Base-by-base conservation (phyloP, 2,797 vertebrate species). In the Pseudomugil tenellus region DNA sequence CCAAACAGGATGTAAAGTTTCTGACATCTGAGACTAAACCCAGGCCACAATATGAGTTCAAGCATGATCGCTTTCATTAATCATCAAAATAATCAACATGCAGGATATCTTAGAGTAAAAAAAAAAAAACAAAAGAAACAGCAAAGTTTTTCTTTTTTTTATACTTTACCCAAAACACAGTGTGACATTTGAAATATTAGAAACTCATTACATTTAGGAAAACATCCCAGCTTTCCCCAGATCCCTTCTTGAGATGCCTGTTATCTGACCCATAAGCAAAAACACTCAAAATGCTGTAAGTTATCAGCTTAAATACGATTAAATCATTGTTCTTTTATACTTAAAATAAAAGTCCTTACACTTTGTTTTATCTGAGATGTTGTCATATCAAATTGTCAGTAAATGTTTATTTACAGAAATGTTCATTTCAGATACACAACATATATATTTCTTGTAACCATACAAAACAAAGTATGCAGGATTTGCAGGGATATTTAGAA, bases 31-130 rank as follows among this genome's bases (percentile, higher is more conserved):
- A 69, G 54, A 74, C 57, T 72, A 51, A 81, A 69, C 77, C 73
- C 48, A 85, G 71, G 85, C 83, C 63, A 77, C 83, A 61, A 72
- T 75, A 63, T 72, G 67, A 74, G 58, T 71, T 63, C 56, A 49
- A 55, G 77, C 28, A 67, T 70, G 39, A 70, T 63, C 53, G 63
- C 54, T 67, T 83, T 66, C 43, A 63, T 73, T 67, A 19, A 6
- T 17, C 14, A 43, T 43, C 17, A 83, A 65, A 77, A n/a, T 34
- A 19, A 51, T 69, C 53, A 43, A 58, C 31, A 37, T 62, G 55
- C 53, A 74, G 28, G 13, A 4, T 43, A 29, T 8, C 56, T 35
- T 17, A 34, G 6, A 19, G 4, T 6, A 17, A 17, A 41, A 19
- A 1, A 43, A 43, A 17, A 43, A 43, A 17, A 19, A 19, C 14